Evolutionary conservation across 2,113 vertebrate species (phyloP).

Genomic region (Crotalus horridus): DNA sequence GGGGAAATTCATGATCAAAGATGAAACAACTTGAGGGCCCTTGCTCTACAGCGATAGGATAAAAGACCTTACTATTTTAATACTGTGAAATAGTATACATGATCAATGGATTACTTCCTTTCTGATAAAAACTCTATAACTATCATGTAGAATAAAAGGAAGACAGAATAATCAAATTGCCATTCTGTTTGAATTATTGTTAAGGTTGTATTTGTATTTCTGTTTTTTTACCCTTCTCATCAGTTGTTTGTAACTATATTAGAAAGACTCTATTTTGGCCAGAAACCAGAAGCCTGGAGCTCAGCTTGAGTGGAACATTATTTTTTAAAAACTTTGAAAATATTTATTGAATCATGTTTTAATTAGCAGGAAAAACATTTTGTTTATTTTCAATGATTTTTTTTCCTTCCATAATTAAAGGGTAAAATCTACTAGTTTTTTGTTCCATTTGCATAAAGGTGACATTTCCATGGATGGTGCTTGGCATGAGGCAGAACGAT

Average conservation of each 20-base stretch:
- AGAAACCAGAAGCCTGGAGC: conserved; percentile 67
- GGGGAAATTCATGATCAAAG: not conserved
- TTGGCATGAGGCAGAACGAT: conserved; percentile 65
- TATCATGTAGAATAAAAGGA: not conserved
- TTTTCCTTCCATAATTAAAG: conserved; percentile 63
- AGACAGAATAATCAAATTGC: conserved; percentile 26
- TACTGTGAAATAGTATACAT: not conserved
- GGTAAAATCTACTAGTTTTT: conserved; percentile 63
- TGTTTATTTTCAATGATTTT: conserved; percentile 70
- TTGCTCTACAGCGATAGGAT: not conserved
- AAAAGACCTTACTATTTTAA: not conserved
- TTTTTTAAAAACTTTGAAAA: conserved; percentile 70
- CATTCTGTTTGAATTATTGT: conserved; percentile 53
- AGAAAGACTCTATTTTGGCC: conserved; percentile 67
- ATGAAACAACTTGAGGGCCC: not conserved
- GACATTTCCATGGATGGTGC: conserved; percentile 69
- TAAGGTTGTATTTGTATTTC: conserved; percentile 66
- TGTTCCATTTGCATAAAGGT: conserved; percentile 68
- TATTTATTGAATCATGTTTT: conserved; percentile 72
- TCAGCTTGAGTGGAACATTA: conserved; percentile 71
- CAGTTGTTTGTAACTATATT: conserved; percentile 68
- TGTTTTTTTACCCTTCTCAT: conserved; percentile 63
- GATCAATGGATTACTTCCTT: not conserved
- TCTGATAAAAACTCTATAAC: conserved; percentile 24
- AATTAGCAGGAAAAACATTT: conserved; percentile 71